Conservation (phyloP, 2,797 vertebrate species). For the Phalloptychus januarius region DNA sequence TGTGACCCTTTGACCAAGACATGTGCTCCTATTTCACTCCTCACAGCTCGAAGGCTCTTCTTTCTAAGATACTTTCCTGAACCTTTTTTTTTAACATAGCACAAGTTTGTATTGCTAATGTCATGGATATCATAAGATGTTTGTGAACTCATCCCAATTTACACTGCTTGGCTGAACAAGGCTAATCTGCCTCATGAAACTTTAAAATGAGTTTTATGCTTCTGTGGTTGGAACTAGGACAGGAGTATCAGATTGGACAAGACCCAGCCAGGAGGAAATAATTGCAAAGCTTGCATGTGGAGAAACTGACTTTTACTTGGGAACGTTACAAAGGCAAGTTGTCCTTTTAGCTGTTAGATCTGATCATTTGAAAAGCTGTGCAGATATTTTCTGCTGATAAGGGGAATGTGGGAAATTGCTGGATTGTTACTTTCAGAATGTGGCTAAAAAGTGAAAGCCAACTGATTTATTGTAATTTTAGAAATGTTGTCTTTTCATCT, state of each 20-base stretch:
- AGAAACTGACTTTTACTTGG: constrained; percentile 28
- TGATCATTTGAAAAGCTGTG: background rate
- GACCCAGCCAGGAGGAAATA: constrained; percentile 56
- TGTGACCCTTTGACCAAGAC: constrained; percentile 25
- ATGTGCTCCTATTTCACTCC: constrained; percentile 4
- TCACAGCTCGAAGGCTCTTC: constrained; percentile 8
- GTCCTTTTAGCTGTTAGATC: constrained; percentile 8
- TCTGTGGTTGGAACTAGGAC: constrained; percentile 57
- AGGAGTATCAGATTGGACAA: constrained; percentile 54
- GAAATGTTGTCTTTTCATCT: constrained; percentile 46
- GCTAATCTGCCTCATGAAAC: constrained; percentile 75
- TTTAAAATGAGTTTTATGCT: constrained; percentile 71
- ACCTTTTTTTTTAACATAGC: constrained; percentile 16
- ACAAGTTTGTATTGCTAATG: constrained; percentile 38
- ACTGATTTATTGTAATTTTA: constrained; percentile 37
- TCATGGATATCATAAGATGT: constrained; percentile 39
- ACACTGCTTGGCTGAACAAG: constrained; percentile 65
- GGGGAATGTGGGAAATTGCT: constrained; percentile 7
- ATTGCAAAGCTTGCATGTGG: constrained; percentile 46
- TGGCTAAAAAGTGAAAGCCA: background rate
- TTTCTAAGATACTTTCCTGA: constrained; percentile 19
- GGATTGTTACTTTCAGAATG: constrained; percentile 19
- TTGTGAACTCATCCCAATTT: constrained; percentile 53
- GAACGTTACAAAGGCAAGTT: constrained; percentile 9
- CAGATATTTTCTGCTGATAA: constrained; percentile 16